These are phyloP conservation scores for Drosophila subobscura DNA, from an alignment of 1,140 invertebrate species.

Conservation along the genomic window DNA sequence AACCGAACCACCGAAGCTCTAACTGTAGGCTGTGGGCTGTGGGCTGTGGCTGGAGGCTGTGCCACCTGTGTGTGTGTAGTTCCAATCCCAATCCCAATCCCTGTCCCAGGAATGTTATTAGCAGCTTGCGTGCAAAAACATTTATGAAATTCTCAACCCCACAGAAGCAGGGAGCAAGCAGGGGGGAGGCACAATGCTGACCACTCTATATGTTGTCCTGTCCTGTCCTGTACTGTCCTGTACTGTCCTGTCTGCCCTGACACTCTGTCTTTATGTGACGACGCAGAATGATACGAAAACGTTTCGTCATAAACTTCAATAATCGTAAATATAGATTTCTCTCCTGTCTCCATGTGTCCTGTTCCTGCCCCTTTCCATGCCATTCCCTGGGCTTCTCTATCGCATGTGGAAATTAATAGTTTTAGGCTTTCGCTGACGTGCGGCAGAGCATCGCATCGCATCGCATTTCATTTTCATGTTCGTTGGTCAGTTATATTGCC, in stretches of 20 bases:
- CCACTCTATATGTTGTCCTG: background rate
- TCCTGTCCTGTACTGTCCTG: too few species aligned
- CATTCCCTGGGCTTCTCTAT: constrained; percentile 17
- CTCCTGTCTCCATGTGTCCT: constrained; percentile 5
- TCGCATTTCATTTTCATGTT: constrained; percentile 77
- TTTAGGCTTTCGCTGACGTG: constrained; percentile 70
- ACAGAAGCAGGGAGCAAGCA: background rate
- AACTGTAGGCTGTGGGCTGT: constrained; percentile 19
- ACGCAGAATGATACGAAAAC: constrained; percentile 84
- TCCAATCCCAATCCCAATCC: background rate
- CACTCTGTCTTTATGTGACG: constrained; percentile 79
- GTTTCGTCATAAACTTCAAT: constrained; percentile 84
- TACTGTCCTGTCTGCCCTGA: constrained; percentile 18
- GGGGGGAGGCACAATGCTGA: too few species aligned
- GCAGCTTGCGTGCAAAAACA: constrained; percentile 78
- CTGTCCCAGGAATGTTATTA: constrained; percentile 62
- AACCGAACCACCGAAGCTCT: constrained; percentile 46
- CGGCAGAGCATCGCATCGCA: constrained; percentile 52
- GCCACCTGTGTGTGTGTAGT: constrained; percentile 50
- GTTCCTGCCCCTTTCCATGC: background rate
- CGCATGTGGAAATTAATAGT: constrained; percentile 78
- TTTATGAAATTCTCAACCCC: constrained; percentile 72
- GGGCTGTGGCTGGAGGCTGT: constrained; percentile 19
- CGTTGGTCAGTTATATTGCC: constrained; percentile 66
- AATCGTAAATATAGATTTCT: constrained; percentile 84